Base-by-base conservation (phyloP, 2,797 vertebrate species). In the Sciaenops ocellatus region DNA sequence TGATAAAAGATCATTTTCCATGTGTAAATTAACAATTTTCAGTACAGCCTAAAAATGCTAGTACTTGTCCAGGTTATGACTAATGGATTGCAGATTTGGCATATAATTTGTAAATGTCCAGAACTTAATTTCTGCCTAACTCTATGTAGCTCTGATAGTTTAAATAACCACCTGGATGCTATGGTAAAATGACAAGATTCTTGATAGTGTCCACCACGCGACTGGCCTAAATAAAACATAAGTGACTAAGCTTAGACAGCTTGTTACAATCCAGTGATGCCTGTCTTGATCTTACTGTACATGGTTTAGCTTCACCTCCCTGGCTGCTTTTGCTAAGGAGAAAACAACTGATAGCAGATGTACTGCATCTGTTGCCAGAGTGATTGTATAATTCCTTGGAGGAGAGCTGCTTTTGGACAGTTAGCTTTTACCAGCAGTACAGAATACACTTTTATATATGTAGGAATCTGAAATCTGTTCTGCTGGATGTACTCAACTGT, bases 361-460 rank as follows among this genome's bases (percentile, higher is more conserved):
- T 59, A 46, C 61, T 73, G 70, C 60, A 79, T 76, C 70, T 73
- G 72, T 48, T 84, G 64, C 72, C 48, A 75, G 52, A 84, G 56
- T 44, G 55, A 71, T 57, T 78, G 64, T 71, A 70, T 73, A 69
- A 81, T 63, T 73, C 85, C 47, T 70, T 3, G 10, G 78, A 78
- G 80, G 51, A 63, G 17, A 46, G 30, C 50, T 74, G 73, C 69
- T 73, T 81, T 81, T 54, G 63, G 67, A 67, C 22, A 44, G 12
- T 47, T 63, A 48, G 60, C 20, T 69, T 66, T 46, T 56, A 44
- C 22, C 41, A 44, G 17, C 17, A 64, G 47, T 28, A 3, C 15
- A 60, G 12, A 61, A 34, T 16, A 34, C 15, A 56, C 11, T 28
- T 54, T 44, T 61, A 22, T 24, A 34, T 22, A 42, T 61, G 50